phyloP scores from a whole-genome alignment of 2,797 vertebrate genomes.

The Myotis planiceps region DNA sequence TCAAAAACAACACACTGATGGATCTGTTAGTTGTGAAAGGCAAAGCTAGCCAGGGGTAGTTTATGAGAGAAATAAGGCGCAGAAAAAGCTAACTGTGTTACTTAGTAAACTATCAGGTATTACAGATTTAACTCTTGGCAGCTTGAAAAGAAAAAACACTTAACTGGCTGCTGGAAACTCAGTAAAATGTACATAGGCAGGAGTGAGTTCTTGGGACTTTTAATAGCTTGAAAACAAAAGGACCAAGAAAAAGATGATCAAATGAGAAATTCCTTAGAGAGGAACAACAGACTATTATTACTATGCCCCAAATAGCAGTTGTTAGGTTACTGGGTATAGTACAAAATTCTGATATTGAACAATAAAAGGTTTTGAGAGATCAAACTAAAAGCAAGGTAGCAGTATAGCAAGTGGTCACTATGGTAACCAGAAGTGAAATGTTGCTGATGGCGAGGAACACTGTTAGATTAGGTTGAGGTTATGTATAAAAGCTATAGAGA shows the following conservation, averaged over 20 bases:
- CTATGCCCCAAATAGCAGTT: background rate
- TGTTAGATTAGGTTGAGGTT: background rate
- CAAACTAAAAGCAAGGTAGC: constrained; percentile 32
- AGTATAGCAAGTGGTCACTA: constrained; percentile 2
- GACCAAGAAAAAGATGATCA: constrained; percentile 7
- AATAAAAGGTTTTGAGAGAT: background rate
- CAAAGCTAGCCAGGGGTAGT: background rate
- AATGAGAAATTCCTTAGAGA: constrained; percentile 40
- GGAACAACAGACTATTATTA: constrained; percentile 54
- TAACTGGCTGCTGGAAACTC: constrained; percentile 4
- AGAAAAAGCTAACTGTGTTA: constrained; percentile 15
- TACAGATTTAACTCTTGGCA: constrained; percentile 42
- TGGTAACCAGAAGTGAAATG: constrained; percentile 54
- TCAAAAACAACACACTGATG: constrained; percentile 20
- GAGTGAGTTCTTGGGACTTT: constrained; percentile 1
- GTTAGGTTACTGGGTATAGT: constrained; percentile 24
- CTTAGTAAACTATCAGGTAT: constrained; percentile 39
- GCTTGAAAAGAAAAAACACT: background rate
- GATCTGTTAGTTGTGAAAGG: constrained; percentile 15
- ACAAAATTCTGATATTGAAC: constrained; percentile 32
- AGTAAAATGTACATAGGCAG: background rate
- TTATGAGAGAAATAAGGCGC: constrained; percentile 5
- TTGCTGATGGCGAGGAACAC: background rate
- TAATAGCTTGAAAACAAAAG: constrained; percentile 51
- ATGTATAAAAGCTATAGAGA: background rate